Evolutionary conservation across 2,888 invertebrate genomes (phyloP).

Genomic region (Ptilodon capucinus): DNA sequence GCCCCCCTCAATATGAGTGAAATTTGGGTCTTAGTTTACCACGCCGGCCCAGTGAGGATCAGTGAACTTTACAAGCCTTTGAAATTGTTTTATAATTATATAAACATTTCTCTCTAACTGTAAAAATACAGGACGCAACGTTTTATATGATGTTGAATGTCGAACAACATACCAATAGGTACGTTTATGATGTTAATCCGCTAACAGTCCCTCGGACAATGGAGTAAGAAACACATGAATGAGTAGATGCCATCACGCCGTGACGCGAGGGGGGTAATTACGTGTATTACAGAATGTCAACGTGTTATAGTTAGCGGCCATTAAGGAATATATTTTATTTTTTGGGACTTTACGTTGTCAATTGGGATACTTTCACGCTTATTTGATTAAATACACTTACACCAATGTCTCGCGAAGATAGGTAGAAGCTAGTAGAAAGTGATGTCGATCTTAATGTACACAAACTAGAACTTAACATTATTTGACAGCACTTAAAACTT

Average conservation of each 20-base stretch:
- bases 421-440: too few species aligned
- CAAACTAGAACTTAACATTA: too few species aligned
- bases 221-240: constrained; percentile 29
- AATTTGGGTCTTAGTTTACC: too few species aligned
- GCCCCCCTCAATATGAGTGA: too few species aligned
- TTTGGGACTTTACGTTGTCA: background rate
- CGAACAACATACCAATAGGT: constrained; percentile 9
- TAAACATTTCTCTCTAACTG: too few species aligned
- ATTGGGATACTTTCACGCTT: background rate
- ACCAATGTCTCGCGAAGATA: background rate
- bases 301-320: background rate
- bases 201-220: constrained; percentile 16
- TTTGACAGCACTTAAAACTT: too few species aligned
- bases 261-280: constrained; percentile 11
- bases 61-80: too few species aligned
- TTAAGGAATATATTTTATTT: background rate
- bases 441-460: too few species aligned
- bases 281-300: constrained; percentile 7
- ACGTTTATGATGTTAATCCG: background rate
- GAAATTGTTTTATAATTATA: too few species aligned
- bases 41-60: too few species aligned
- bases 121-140: too few species aligned
- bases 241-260: constrained; percentile 30
- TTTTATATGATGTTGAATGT: constrained; percentile 3
- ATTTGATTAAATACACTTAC: background rate